These are phyloP conservation scores for Actenoides lindsayi DNA, from an alignment of 2,113 vertebrate genomes.

Conservation along the genomic window DNA sequence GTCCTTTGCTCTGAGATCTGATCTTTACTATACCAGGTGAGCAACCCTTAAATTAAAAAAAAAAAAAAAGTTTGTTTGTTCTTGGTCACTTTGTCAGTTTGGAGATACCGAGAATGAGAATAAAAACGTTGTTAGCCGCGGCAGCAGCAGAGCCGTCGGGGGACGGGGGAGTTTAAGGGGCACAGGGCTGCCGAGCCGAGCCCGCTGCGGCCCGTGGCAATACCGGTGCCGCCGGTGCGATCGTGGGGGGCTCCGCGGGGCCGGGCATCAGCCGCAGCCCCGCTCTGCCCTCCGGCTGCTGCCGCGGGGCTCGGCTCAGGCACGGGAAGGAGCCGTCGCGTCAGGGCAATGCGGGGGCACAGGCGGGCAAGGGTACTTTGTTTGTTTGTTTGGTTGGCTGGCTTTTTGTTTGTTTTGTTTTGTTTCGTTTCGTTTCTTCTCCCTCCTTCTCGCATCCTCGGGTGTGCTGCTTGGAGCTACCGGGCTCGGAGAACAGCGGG, in stretches of 20 bases:
- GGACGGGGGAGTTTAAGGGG: too few species aligned
- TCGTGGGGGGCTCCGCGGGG: neutral
- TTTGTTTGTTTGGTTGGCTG: too few species aligned
- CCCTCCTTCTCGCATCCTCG: neutral
- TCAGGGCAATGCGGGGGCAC: neutral
- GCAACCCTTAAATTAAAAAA: constrained; percentile 15
- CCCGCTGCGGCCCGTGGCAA: neutral
- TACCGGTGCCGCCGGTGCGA: neutral
- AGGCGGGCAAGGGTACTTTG: neutral
- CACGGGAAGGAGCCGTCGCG: neutral
- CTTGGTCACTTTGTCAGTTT: neutral
- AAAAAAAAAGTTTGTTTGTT: neutral
- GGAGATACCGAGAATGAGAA: neutral
- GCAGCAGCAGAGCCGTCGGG: neutral
- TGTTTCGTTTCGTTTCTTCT: neutral
- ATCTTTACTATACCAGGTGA: constrained; percentile 70
- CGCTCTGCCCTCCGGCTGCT: neutral
- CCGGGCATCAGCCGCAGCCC: neutral
- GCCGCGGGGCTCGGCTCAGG: neutral
- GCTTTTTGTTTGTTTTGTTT: neutral
- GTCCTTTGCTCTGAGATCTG: constrained; percentile 32
- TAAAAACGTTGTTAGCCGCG: neutral
- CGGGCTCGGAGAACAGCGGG: neutral
- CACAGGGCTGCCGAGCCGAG: too few species aligned
- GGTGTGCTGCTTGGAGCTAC: neutral